Conservation (phyloP, 2,888 invertebrate species). For the Dryococelus australis region DNA sequence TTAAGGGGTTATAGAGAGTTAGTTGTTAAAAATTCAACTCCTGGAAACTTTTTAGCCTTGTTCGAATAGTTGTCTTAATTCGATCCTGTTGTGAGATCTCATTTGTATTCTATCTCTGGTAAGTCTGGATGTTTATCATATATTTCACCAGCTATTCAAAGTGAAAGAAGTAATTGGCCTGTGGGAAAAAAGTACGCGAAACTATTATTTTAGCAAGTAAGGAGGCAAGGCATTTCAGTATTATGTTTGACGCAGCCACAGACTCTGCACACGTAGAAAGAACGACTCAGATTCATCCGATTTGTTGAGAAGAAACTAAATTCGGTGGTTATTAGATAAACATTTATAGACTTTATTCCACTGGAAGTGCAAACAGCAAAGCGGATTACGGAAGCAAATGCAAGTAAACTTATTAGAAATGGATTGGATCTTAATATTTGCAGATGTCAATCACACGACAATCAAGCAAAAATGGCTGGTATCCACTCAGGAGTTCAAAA, state of each 20-base stretch:
- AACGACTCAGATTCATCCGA: background rate
- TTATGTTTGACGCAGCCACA: background rate
- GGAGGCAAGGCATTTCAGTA: background rate
- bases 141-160: no score
- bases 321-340: no score
- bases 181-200: background rate
- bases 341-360: no score
- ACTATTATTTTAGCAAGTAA: background rate
- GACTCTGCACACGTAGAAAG: background rate
- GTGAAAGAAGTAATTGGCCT: no score
- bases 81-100: no score
- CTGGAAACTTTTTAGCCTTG: no score
- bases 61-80: no score
- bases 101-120: no score
- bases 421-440: background rate
- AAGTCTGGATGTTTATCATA: no score
- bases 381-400: background rate
- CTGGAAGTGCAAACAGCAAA: no score
- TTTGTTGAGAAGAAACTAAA: background rate
- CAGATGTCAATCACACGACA: background rate
- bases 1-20: no score
- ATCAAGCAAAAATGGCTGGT: conserved; percentile 20
- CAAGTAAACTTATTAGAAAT: background rate
- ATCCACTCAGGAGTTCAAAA: conserved; percentile 4
- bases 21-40: no score